phyloP scores from a whole-genome alignment of 1,140 invertebrate genomes.

The Leptinotarsa defecta region DNA sequence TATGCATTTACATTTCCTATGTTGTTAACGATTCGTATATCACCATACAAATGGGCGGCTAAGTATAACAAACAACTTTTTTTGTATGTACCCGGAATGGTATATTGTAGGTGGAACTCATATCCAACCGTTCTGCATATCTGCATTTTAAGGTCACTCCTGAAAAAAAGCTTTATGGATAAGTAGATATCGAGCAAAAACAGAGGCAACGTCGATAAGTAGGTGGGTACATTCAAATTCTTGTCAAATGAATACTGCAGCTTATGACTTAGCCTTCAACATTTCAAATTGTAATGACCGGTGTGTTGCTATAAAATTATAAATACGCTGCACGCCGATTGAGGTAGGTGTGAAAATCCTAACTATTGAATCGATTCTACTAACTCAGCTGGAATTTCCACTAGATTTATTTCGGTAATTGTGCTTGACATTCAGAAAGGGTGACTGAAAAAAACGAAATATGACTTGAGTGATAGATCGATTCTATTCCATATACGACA shows the following conservation, averaged over 20 bases:
- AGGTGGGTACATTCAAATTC: not conserved
- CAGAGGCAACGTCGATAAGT: not conserved
- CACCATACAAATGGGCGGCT: not conserved
- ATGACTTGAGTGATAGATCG: too few species aligned
- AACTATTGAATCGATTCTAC: too few species aligned
- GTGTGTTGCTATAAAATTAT: not conserved
- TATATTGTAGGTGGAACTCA: not conserved
- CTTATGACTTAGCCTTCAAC: conserved; percentile 4
- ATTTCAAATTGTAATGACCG: not conserved
- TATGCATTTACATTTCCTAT: not conserved
- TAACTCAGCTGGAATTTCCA: too few species aligned
- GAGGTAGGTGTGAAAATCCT: not conserved
- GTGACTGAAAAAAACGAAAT: too few species aligned
- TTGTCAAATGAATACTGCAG: not conserved
- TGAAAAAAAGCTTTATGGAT: conserved; percentile 2
- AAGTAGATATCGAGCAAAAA: not conserved
- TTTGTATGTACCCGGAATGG: not conserved
- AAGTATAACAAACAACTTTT: conserved; percentile 1
- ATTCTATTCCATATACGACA: too few species aligned
- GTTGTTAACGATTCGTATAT: not conserved
- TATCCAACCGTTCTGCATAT: conserved; percentile 6
- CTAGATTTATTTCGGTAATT: not conserved
- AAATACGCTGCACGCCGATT: not conserved
- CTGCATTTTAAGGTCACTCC: conserved; percentile 5
- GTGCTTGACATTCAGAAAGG: not conserved